Conservation (phyloP, 1,140 invertebrate species). For the Ladona fulva region DNA sequence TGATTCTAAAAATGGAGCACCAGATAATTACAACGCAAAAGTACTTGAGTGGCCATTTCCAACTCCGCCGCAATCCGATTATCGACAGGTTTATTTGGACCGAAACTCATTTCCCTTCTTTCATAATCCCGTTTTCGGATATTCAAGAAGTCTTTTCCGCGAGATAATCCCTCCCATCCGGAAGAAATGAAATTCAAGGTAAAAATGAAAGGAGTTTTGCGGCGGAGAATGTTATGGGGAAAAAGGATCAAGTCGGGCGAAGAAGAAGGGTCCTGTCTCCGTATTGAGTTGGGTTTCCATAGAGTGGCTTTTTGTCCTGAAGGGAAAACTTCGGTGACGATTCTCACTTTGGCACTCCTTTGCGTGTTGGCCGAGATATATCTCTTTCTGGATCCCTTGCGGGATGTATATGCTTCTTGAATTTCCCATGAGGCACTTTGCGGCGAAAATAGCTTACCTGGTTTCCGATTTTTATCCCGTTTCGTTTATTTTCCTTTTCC, state of each 20-base stretch:
- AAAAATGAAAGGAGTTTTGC: too few relatives aligned
- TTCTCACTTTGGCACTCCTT: not conserved
- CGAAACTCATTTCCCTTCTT: too few relatives aligned
- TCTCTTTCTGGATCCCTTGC: not conserved
- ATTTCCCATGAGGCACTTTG: constrained; percentile 8
- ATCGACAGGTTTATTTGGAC: too few relatives aligned
- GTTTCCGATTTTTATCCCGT: not conserved
- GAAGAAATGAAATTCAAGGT: not conserved
- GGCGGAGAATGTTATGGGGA: not conserved
- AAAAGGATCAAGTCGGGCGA: not conserved
- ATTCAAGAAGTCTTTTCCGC: too few relatives aligned
- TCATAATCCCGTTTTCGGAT: too few relatives aligned
- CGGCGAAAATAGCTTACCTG: constrained; percentile 3
- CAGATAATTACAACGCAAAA: too few relatives aligned
- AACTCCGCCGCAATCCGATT: too few relatives aligned
- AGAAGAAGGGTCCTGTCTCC: not conserved
- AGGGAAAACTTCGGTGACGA: constrained; percentile 7
- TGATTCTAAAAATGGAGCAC: too few relatives aligned
- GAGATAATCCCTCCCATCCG: too few relatives aligned
- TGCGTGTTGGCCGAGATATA: constrained; percentile 3
- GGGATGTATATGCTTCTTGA: constrained; percentile 5
- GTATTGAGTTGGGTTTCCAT: not conserved
- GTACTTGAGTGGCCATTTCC: too few relatives aligned
- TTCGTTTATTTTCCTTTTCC: not conserved
- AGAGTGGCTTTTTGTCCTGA: not conserved